A percentile compares a stretch with the other conserved stretches of the same genome.
phyloP scores from a whole-genome alignment of 2,888 invertebrate genomes.

The Eupithecia pulchellata region DNA sequence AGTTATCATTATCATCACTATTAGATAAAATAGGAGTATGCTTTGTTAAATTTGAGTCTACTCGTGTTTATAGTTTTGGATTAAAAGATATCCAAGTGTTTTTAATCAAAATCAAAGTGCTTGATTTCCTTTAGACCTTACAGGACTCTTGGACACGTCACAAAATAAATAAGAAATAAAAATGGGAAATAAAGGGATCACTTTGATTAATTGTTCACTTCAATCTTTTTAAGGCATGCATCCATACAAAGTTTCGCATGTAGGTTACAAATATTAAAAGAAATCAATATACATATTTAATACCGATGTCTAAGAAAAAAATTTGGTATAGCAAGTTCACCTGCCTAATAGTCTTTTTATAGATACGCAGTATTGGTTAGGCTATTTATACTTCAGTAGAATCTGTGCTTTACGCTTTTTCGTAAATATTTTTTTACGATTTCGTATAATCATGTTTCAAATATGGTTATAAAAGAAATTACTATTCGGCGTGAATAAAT shows the following conservation, averaged over 20 bases:
- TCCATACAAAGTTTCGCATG: neutral
- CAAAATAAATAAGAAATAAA: no score
- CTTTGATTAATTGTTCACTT: no score
- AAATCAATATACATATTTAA: neutral
- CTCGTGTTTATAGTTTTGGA: no score
- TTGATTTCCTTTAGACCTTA: no score
- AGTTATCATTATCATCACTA: no score
- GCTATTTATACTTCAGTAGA: conserved; percentile 11
- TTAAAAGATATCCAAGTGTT: no score
- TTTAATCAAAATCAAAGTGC: no score
- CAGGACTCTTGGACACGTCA: no score
- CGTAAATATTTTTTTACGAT: conserved; percentile 32
- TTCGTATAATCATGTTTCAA: conserved; percentile 17
- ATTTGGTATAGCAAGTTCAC: neutral
- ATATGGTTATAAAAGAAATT: conserved; percentile 33
- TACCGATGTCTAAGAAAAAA: neutral
- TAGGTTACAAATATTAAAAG: no score
- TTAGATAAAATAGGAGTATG: no score
- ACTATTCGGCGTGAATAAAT: conserved; percentile 37
- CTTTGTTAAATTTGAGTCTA: no score
- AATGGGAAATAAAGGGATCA: no score
- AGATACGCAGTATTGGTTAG: neutral
- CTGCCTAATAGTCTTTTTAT: neutral
- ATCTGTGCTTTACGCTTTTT: conserved; percentile 9
- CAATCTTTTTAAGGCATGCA: neutral